These are phyloP conservation scores for Beroe forskalii DNA, from an alignment of 37 sponge, comb jelly and placozoan genomes.

Conservation along the genomic window DNA sequence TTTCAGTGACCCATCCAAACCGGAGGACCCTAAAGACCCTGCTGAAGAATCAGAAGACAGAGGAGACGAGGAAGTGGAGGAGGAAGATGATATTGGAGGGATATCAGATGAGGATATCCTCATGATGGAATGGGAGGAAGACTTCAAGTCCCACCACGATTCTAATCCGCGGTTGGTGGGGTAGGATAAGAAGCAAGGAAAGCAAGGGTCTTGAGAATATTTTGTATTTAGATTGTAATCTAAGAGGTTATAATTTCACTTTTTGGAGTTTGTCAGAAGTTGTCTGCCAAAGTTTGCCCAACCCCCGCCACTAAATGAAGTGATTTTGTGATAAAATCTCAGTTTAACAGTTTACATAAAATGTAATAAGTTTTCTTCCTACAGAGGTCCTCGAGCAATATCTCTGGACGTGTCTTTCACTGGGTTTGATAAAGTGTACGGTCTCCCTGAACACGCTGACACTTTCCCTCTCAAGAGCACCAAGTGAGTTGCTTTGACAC, in stretches of 20 bases:
- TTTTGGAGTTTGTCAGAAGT: no score
- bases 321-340: no score
- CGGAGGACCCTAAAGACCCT: no score
- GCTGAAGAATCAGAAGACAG: no score
- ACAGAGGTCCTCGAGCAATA: constrained; percentile 90
- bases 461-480: constrained; percentile 82
- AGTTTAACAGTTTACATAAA: no score
- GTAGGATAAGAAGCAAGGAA: neutral
- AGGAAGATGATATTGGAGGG: constrained; percentile 66
- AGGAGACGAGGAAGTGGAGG: constrained; percentile 15
- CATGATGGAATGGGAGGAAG: constrained; percentile 84
- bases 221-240: no score
- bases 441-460: constrained; percentile 98
- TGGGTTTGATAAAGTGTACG: constrained; percentile 93
- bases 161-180: constrained; percentile 74
- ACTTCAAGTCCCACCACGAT: constrained; percentile 89
- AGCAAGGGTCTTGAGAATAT: no score
- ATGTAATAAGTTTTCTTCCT: no score
- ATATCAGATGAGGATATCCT: constrained; percentile 53
- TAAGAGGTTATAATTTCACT: no score
- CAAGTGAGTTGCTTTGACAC: constrained; percentile 70
- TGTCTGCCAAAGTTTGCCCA: no score
- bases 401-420: constrained; percentile 91
- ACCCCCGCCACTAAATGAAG: no score
- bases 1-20: no score